phyloP scores from a whole-genome alignment of 1,140 invertebrate species.

The Drosophila cardini region DNA sequence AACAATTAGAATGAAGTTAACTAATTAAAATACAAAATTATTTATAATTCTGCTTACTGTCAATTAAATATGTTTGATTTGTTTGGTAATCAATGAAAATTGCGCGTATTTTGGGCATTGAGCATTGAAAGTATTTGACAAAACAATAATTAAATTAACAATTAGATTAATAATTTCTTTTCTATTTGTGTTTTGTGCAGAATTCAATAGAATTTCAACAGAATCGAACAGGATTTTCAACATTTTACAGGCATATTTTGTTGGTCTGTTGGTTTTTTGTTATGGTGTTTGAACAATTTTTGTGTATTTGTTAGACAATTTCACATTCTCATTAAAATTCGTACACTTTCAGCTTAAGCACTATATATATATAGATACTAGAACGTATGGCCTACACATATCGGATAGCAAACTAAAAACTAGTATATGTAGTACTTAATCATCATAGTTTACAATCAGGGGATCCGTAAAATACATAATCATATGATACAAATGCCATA shows the following conservation, averaged over 20 bases:
- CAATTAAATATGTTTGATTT: constrained; percentile 19
- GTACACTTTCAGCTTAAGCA: constrained; percentile 77
- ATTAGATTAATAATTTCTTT: too few relatives aligned
- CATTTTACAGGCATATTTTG: constrained; percentile 47
- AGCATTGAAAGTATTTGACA: constrained; percentile 27
- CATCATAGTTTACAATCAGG: constrained; percentile 69
- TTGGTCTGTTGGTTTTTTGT: constrained; percentile 36
- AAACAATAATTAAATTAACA: constrained; percentile 18
- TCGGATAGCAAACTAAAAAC: constrained; percentile 66
- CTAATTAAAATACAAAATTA: constrained; percentile 14
- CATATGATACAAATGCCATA: constrained; percentile 66
- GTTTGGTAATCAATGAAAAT: constrained; percentile 40
- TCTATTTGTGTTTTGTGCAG: constrained; percentile 67
- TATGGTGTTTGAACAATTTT: constrained; percentile 36
- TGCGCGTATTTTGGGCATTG: constrained; percentile 42
- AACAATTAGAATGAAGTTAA: constrained; percentile 13
- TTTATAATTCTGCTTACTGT: constrained; percentile 12
- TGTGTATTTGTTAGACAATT: constrained; percentile 80
- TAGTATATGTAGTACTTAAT: constrained; percentile 60
- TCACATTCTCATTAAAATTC: constrained; percentile 75
- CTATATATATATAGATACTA: constrained; percentile 79
- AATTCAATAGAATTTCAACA: constrained; percentile 9
- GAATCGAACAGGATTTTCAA: constrained; percentile 15
- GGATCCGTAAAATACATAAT: constrained; percentile 33
- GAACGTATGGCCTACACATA: constrained; percentile 79